A percentile compares a stretch with the other conserved stretches of the same genome.
Evolutionary conservation across 2,888 invertebrate species (phyloP).

Genomic region (Pandemis cinnamomeana): DNA sequence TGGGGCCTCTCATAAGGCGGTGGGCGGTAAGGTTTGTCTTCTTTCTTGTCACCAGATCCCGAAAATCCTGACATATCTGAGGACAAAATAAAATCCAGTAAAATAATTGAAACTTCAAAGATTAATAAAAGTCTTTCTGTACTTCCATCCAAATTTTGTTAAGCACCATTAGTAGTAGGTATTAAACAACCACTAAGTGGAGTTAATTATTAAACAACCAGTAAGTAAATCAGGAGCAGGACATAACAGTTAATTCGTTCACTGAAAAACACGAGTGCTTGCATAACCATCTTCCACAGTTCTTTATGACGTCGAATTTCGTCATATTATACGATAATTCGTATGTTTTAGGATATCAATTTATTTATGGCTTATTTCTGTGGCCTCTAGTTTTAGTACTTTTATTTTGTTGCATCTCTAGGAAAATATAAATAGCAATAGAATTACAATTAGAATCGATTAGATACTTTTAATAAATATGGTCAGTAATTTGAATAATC

Average conservation of each 20-base stretch:
- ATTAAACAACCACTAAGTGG: too few relatives aligned
- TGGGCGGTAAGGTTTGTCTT: slow-evolving; percentile 61
- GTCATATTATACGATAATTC: background rate
- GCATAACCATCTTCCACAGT: background rate
- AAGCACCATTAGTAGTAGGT: too few relatives aligned
- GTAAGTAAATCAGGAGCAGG: too few relatives aligned
- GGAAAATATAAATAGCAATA: too few relatives aligned
- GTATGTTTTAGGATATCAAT: background rate
- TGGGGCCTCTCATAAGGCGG: slow-evolving; percentile 63
- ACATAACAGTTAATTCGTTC: background rate
- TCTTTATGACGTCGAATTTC: background rate
- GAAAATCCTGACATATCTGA: slow-evolving; percentile 65
- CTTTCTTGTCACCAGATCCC: slow-evolving; percentile 59
- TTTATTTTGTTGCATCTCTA: background rate
- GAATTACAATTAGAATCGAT: too few relatives aligned
- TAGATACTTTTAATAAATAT: background rate
- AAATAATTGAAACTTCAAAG: background rate
- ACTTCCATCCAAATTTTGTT: background rate
- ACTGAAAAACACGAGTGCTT: background rate
- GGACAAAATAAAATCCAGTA: background rate
- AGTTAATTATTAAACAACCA: too few relatives aligned
- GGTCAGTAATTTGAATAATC: background rate
- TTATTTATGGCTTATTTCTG: background rate
- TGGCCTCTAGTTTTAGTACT: background rate
- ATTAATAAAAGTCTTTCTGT: background rate